Evolutionary conservation across 2,113 vertebrate genomes (phyloP), one percentile per base, ranked within the genome.

Genomic region (Carassius auratus): DNA sequence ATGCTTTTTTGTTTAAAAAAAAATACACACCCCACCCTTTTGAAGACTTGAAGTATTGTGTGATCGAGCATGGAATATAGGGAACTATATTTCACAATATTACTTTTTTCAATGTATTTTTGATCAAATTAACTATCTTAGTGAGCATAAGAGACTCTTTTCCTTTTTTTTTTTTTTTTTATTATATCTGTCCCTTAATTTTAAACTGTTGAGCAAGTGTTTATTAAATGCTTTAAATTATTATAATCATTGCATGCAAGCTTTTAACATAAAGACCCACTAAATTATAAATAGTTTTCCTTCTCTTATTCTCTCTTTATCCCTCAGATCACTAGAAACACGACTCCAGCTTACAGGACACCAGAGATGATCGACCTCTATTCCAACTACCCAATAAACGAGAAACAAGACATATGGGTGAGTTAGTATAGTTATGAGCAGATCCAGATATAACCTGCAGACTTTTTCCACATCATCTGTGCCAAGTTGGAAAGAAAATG

Each of bases 371-470:
- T 99, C 66, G 97, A 99, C 86, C 91, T 99, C 68, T 99, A 99
- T 91, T 99, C 97, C 61, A 98, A 99, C 94, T 98, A 97, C 91
- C 98, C 98, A 19, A 97, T 99, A 87, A 96, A 96, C 77, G 98
- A 99, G 90, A 99, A 99, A 86, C 98, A 99, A 90, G 98, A 99
- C 90, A 97, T 99, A 87, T 99, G 98, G 98, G 98, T 99, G 90
- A 95, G 96, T 73, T 61, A 9, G n/a, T 26, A 26, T 15, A 64
- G 71, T 74, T 74, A 48, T n/a, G 21, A 74, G 3, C 33, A 6
- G 1, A 42, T 42, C 7, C 42, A 42, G 42, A 7, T 42, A 42
- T 42, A 8, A 42, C 42, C 42, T 42, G 42, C 8, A 42, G 42
- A 42, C 8, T 12, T 48, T 48, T 48, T 48, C 45, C 45, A 48